phyloP scores from a whole-genome alignment of 1,140 invertebrate genomes.

The Nautilus pompilius region DNA sequence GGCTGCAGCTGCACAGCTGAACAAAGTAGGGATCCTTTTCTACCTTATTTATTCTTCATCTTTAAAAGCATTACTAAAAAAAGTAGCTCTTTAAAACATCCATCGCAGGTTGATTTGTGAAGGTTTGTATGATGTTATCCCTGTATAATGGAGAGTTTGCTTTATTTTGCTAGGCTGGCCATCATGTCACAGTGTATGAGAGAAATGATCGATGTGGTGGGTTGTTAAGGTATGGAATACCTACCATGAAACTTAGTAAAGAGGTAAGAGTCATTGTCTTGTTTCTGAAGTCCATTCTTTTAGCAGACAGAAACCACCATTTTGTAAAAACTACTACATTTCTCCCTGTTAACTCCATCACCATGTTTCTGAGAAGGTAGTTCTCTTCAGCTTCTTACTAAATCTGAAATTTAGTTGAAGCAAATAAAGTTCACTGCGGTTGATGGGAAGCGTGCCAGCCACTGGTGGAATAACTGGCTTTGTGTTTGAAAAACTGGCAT shows the following conservation, averaged over 20 bases:
- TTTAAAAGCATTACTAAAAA: too few species aligned
- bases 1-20: slow-evolving; percentile 95
- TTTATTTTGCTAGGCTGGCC: slow-evolving; percentile 66
- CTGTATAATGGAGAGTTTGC: neutral
- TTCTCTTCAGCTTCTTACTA: neutral
- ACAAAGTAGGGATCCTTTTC: slow-evolving; percentile 72
- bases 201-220: slow-evolving; percentile 93
- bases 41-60: neutral
- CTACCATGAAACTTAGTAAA: slow-evolving; percentile 95
- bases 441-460: too few species aligned
- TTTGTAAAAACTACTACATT: neutral
- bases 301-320: neutral
- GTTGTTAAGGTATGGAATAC: slow-evolving; percentile 94
- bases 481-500: too few species aligned
- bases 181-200: slow-evolving; percentile 92
- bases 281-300: neutral
- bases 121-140: too few species aligned
- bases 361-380: too few species aligned
- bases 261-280: slow-evolving; percentile 63
- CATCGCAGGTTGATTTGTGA: too few species aligned
- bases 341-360: neutral
- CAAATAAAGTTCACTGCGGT: too few species aligned
- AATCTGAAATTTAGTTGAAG: too few species aligned
- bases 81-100: too few species aligned
- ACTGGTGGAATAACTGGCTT: too few species aligned